Evolutionary conservation across 2,888 invertebrate genomes (phyloP), one percentile per base, ranked within the genome.

Genomic region (Eugnorisma glareosa): DNA sequence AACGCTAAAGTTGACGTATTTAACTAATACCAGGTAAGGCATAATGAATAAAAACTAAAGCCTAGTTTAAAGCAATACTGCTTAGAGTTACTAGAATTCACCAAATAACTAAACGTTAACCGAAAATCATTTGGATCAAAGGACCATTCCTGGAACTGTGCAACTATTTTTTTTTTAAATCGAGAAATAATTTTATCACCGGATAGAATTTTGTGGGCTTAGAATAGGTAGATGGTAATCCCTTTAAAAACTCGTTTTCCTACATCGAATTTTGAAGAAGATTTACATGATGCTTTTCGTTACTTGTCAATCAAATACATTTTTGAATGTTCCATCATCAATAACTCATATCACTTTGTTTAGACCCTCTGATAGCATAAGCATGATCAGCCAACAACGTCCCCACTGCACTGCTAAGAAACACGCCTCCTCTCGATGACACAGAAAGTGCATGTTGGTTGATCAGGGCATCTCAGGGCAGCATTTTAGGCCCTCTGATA

Each of bases 21-120:
- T 61, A 64, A 51, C 28, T 75, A 43, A 70, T 73, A 59, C 43
- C 24, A 45, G 45, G 77, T 69, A 68, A 66, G 37, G 28, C 10
- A 31, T 63, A 28, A 31, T 48, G n/a, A 40, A 77, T 64, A 13
- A 59, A 74, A 75, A 61, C 2, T 28, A 43, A 59, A 61, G 24
- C n/a, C 15, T 59, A n/a, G 3, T n/a, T n/a, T n/a, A n/a, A n/a
- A n/a, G n/a, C n/a, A 66, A 59, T 15, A 59, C 28, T 61, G 15
- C 7, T 40, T 13, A 31, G 13, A 13, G 13, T 68, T 28, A 51
- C 31, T 18, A 48, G 15, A 75, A 48, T 73, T 63, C n/a, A 73
- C 51, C 28, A 37, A 18, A 43, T 13, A 51, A 28, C 28, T 31
- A 18, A 59, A 59, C 7, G 28, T 57, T 28, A 18, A 57, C 28